phyloP scores from a whole-genome alignment of 1,140 invertebrate species.

The Trachelipus rathkii region DNA sequence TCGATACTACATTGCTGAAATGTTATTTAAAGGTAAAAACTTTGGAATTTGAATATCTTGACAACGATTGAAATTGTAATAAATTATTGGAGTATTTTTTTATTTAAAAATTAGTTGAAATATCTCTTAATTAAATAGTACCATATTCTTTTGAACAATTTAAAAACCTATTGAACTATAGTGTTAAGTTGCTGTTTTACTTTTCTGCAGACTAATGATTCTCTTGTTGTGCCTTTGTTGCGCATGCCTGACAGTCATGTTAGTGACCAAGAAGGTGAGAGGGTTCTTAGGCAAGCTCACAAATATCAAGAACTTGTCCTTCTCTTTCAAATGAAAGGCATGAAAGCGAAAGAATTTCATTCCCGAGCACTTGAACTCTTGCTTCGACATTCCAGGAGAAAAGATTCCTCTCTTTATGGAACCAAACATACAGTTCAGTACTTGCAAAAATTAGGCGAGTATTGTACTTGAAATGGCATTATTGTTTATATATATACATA shows the following conservation, averaged over 20 bases:
- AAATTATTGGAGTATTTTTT: no score
- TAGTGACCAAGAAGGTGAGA: slow-evolving; percentile 88
- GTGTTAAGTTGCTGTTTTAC: slow-evolving; percentile 4
- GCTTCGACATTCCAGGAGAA: slow-evolving; percentile 69
- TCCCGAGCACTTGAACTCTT: slow-evolving; percentile 84
- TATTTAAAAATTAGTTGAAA: no score
- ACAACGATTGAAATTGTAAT: no score
- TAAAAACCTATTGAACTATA: no score
- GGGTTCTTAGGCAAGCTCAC: slow-evolving; percentile 75
- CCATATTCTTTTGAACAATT: no score
- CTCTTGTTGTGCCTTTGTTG: slow-evolving; percentile 80
- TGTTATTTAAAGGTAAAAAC: slow-evolving; percentile 80
- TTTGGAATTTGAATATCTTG: not conserved
- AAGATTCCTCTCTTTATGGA: slow-evolving; percentile 72
- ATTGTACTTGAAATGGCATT: not conserved
- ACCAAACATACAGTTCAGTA: slow-evolving; percentile 82
- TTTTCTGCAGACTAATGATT: slow-evolving; percentile 81
- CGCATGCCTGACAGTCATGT: slow-evolving; percentile 84
- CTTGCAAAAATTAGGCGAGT: slow-evolving; percentile 77
- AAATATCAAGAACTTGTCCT: slow-evolving; percentile 93
- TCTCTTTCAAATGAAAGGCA: slow-evolving; percentile 87
- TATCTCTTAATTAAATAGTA: no score
- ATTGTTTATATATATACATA: no score
- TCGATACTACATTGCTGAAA: slow-evolving; percentile 92
- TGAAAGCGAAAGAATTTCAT: no score